Base-by-base conservation (phyloP, 1,140 invertebrate genomes). In the Zelostemma sp. region DNA sequence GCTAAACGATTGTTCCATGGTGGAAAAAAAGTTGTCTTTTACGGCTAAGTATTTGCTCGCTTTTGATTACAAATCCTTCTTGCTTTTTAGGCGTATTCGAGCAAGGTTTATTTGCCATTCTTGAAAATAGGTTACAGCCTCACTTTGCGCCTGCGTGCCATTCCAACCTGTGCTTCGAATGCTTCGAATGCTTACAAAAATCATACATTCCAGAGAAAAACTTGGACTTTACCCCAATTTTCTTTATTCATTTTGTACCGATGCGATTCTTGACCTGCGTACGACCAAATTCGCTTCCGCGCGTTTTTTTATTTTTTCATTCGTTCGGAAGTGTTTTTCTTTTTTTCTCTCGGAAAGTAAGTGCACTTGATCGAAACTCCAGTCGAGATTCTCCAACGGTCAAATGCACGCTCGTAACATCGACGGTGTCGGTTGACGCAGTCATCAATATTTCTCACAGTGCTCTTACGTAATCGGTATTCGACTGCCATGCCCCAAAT, bases 401-500 rank as follows among this genome's bases (percentile, higher is more conserved):
- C 28, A 21, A 46, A 21, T 56, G 53, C 53, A 63, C 53, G 16
- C 18, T 54, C n/a, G 19, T 48, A 48, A 19, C 35, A 16, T 35
- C 46, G 41, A 56, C 50, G 60, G 60, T 55, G 60, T 63, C 50
- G 21, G 33, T 49, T 16, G 60, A 55, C 51, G 53, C 51, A 46
- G 21, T 56, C 60, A 63, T 63, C 60, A 63, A 63, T 63, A 63
- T 63, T 63, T 48, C 60, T 56, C 60, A 35, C 35, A 12, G 60
- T 43, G 18, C 18, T 17, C 45, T 64, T 57, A 64, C 54, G 54
- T 64, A 57, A 57, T 21, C 61, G 16, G 3, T 17, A 33, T 33
- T 53, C 48, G 31, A 5, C 41, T 61, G 38, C 25, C 47, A 46
- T 56, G 61, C 41, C 61, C 61, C 47, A 51, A 64, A 64, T 64